These are phyloP conservation scores for Oncorhynchus tshawytscha DNA, from an alignment of 2,113 vertebrate species.

Conservation along the genomic window DNA sequence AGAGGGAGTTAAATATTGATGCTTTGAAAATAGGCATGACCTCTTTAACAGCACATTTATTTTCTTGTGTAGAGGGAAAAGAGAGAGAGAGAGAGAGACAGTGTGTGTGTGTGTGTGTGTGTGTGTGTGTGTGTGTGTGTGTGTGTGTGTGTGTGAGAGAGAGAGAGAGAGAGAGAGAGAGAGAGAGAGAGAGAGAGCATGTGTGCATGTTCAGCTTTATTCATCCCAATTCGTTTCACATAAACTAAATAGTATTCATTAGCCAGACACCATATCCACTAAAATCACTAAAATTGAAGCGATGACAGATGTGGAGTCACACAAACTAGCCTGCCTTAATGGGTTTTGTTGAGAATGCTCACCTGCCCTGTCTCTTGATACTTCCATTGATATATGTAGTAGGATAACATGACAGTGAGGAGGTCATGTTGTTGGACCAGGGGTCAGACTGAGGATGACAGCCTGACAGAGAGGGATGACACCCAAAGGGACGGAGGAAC, in stretches of 20 bases:
- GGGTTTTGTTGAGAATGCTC: no score
- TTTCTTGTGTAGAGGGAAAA: not conserved
- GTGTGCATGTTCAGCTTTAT: no score
- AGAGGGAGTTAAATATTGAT: slow-evolving; percentile 61
- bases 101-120: not conserved
- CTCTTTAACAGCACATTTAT: slow-evolving; percentile 30
- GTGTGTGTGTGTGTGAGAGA: not conserved
- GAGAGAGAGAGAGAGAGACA: no score
- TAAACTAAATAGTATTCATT: no score
- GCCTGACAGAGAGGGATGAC: slow-evolving; percentile 5
- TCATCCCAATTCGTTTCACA: no score
- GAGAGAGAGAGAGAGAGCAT: not conserved
- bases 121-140: not conserved
- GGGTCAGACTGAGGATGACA: not conserved
- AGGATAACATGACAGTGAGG: no score
- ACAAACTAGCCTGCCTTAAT: no score
- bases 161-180: not conserved
- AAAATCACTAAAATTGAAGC: no score
- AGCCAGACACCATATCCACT: no score
- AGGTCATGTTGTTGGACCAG: not conserved
- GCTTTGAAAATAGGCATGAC: slow-evolving; percentile 52
- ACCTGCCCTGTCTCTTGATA: no score
- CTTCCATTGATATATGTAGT: no score
- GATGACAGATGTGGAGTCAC: no score
- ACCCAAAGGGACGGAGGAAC: slow-evolving; percentile 12